Evolutionary conservation across 2,797 vertebrate species (phyloP).

Genomic region (Alauda arvensis): DNA sequence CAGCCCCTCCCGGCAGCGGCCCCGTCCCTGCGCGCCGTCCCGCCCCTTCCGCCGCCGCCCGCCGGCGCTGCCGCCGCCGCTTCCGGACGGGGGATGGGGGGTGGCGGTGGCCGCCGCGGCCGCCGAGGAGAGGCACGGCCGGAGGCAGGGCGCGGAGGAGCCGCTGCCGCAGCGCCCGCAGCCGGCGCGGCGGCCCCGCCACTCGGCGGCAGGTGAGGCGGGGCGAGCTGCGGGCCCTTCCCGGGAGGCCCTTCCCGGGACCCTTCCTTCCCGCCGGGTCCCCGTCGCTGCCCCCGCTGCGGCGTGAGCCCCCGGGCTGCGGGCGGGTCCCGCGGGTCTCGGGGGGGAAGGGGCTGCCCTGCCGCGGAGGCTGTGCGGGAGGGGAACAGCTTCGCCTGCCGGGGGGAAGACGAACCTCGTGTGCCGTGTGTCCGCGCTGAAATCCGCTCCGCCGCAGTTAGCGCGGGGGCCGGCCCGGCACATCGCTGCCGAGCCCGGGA

Average conservation of each 20-base stretch:
- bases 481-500: not conserved
- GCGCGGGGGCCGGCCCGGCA: not conserved
- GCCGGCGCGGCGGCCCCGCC: not conserved
- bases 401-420: fast-evolving
- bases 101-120: not conserved
- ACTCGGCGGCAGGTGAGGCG: not conserved
- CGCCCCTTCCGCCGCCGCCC: constrained; percentile 9
- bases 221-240: not conserved
- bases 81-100: constrained; percentile 38
- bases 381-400: fast-evolving
- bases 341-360: not conserved
- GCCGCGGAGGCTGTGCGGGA: not conserved
- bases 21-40: not conserved
- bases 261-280: not conserved
- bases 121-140: not conserved
- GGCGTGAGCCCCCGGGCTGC: not conserved
- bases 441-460: not conserved
- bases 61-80: not conserved
- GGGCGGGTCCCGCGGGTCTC: not conserved
- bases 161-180: not conserved
- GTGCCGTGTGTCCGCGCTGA: fast-evolving
- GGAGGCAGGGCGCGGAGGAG: not conserved
- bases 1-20: not conserved
- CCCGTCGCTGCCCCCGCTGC: not conserved
- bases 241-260: not conserved